Evolutionary conservation across 1,140 invertebrate species (phyloP), one percentile per base, ranked within the genome.

Genomic region (Drosophila bifasciata): DNA sequence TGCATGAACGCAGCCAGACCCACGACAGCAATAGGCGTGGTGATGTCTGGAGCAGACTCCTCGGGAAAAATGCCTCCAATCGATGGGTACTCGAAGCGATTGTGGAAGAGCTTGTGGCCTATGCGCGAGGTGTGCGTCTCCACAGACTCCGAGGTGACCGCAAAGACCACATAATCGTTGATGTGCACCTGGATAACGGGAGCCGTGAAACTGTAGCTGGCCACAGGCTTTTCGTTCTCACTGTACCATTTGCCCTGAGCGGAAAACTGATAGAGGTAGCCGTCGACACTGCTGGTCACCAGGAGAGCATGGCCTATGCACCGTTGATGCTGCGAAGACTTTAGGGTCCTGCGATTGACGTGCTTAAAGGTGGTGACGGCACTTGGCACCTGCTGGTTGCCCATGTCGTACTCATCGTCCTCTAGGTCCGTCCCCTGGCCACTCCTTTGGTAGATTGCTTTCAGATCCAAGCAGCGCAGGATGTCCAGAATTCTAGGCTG

Each of bases 71-170:
- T 17, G 0, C 61, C 74, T 0, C 84, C 76, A 41, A 90, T 64
- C 28, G 81, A 79, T 15, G 88, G 90, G 57, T 91, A 91, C 49
- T 91, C 91, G 25, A 91, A 91, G 3, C 83, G 80, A 73, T 90
- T 91, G 28, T 85, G 76, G 46, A 91, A 92, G 1, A 94, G 77
- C 43, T 93, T 92, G 83, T 95, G 93, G 0, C 94, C 93, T 36
- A 94, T 92, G 36, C 95, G 92, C 25, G 95, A 92, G 0, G 96
- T 96, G 72, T 96, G 96, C 0, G 95, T 95, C 88, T 97, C 96
- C 5, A 97, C 92, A 1, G 96, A 96, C 61, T 94, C 95, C 41
- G 95, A 94, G 1, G 96, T 97, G 0, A 97, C 89, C 0, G 95
- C 96, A 88, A 96, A 96, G 1, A 97, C 86, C 50, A 96, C 93